Evolutionary conservation across 2,888 invertebrate genomes (phyloP).

Genomic region (Chrysina gloriosa): DNA sequence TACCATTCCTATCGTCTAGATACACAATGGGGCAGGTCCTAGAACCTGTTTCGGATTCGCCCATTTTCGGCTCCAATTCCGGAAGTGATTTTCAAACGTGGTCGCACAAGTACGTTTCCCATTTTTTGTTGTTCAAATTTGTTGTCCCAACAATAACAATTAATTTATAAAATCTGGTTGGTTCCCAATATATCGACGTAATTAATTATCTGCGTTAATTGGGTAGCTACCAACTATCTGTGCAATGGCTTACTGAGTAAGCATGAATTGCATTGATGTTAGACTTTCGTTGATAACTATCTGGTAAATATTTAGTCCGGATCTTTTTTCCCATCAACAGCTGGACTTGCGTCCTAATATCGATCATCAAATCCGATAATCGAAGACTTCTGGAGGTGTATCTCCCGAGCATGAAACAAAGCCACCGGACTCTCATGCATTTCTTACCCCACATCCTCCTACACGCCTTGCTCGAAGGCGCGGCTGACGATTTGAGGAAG

Average conservation of each 20-base stretch:
- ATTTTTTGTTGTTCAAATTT: too few species aligned
- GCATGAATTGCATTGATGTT: too few species aligned
- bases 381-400: conserved; percentile 75
- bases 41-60: conserved; percentile 67
- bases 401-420: conserved; percentile 80
- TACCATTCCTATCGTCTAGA: conserved; percentile 79
- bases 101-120: conserved; percentile 73
- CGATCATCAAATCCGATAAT: conserved; percentile 70
- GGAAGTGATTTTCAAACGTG: conserved; percentile 79
- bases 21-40: conserved; percentile 63
- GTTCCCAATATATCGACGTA: too few species aligned
- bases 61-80: conserved; percentile 75
- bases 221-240: too few species aligned
- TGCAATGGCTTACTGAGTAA: too few species aligned
- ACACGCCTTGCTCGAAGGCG: conserved; percentile 72
- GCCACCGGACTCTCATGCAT: conserved; percentile 76
- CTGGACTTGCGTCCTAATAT: conserved; percentile 79
- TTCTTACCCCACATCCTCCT: conserved; percentile 81
- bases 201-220: too few species aligned
- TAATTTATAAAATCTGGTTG: too few species aligned
- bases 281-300: too few species aligned
- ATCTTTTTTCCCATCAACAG: conserved; percentile 58
- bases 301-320: too few species aligned
- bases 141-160: too few species aligned
- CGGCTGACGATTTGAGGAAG: conserved; percentile 61